Conservation (phyloP, 2,113 vertebrate species). For the Lophotis ruficrista region DNA sequence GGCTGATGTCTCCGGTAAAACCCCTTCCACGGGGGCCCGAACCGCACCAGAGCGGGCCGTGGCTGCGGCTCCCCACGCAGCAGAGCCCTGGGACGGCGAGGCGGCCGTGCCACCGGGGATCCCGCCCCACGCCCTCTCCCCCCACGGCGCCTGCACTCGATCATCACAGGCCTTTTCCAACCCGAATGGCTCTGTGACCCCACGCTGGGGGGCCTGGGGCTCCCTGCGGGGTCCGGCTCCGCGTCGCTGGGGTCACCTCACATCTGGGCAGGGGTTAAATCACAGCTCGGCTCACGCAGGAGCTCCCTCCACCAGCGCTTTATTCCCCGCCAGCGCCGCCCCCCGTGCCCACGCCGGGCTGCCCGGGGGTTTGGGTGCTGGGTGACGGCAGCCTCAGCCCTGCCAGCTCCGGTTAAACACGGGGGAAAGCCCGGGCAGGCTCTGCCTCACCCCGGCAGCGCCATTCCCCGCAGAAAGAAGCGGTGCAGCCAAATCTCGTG, state of each 20-base stretch:
- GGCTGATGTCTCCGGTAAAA: neutral
- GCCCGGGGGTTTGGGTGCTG: neutral
- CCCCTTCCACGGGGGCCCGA: neutral
- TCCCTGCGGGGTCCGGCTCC: fast-evolving
- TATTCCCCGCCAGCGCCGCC: neutral
- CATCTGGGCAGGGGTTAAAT: neutral
- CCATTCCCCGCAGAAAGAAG: neutral
- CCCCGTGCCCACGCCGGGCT: neutral
- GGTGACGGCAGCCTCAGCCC: neutral
- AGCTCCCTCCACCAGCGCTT: neutral
- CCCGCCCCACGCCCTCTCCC: neutral
- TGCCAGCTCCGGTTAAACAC: neutral
- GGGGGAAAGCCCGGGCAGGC: neutral
- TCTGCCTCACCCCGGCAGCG: neutral
- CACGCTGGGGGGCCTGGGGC: neutral
- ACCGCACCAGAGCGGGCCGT: neutral
- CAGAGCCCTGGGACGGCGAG: neutral
- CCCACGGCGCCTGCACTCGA: fast-evolving
- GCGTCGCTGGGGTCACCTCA: fast-evolving
- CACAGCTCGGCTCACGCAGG: neutral
- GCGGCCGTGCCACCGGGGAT: too few species aligned
- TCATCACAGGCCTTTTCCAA: neutral
- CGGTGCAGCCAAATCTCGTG: neutral
- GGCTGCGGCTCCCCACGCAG: neutral
- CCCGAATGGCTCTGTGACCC: neutral